Base-by-base conservation (phyloP, 2,888 invertebrate genomes). In the Allophyes oxyacanthae region DNA sequence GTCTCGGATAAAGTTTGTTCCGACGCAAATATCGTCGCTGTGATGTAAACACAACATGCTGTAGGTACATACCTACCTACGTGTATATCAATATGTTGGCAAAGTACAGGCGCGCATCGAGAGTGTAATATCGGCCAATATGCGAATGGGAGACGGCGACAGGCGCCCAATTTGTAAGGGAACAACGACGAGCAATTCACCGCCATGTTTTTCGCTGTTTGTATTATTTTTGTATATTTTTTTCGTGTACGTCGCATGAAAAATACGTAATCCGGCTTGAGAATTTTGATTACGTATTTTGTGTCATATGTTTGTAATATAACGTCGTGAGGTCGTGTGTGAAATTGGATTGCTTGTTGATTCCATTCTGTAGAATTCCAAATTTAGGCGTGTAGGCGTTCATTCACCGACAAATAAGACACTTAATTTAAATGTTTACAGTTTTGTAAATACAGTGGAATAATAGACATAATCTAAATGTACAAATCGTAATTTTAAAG, bases 111-210 rank as follows among this genome's bases (percentile, higher is more conserved):
- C 72, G 71, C 74, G 74, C 77, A 77, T 78, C 73, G 74, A 73
- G 74, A 75, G 80, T 64, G 82, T 77, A 81, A 83, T 82, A 82
- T 83, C 54, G 76, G 83, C 83, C 87, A 85, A 88, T 86, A 88
- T 87, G 82, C 70, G 85, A 85, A 82, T 81, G 75, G 84, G 69
- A 78, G 77, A 75, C 74, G 70, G 72, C 77, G 80, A 84, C 80
- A 84, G 84, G 81, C 85, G 85, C 81, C 85, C 88, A 88, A 89
- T 88, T 88, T 88, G 83, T 81, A 71, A 78, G 72, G 77, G 79
- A 80, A 81, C 81, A 81, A 75, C 78, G 77, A 73, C 75, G 68
- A 68, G 72, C 68, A 73, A 76, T 78, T 71, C 66, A 49, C 62
- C 64, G 64, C 66, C 74, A 78, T 78, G 73, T 71, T 75, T 79